Evolutionary conservation across 1,140 invertebrate species (phyloP).

Genomic region (Atta cephalotes): DNA sequence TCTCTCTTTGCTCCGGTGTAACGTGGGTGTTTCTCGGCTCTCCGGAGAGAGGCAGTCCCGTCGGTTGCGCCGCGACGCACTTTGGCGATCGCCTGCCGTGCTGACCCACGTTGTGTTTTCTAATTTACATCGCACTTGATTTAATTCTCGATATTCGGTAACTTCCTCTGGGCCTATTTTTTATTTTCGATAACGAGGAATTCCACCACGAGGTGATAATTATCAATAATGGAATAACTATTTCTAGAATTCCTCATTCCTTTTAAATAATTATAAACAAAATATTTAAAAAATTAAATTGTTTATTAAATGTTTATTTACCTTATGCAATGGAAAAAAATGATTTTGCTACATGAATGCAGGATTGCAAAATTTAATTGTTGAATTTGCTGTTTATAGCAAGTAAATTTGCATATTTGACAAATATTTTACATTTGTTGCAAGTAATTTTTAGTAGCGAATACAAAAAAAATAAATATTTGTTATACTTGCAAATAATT

Average conservation of each 20-base stretch:
- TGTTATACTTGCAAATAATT: too few relatives aligned
- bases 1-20: constrained; percentile 60
- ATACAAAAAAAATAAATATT: too few relatives aligned
- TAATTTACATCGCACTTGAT: constrained; percentile 50
- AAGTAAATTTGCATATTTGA: too few relatives aligned
- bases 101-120: constrained; percentile 58
- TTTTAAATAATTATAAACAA: not conserved
- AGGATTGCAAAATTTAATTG: too few relatives aligned
- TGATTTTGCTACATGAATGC: too few relatives aligned
- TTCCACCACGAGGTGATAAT: too few relatives aligned
- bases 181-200: not conserved
- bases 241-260: not conserved
- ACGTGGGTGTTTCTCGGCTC: constrained; percentile 56
- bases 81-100: constrained; percentile 9
- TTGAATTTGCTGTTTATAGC: too few relatives aligned
- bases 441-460: too few relatives aligned
- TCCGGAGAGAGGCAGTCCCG: constrained; percentile 54
- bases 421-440: too few relatives aligned
- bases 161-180: not conserved
- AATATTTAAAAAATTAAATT: not conserved
- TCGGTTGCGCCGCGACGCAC: constrained; percentile 38
- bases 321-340: too few relatives aligned
- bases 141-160: too few relatives aligned
- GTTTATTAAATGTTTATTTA: not conserved
- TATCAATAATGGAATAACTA: not conserved